Conservation (phyloP, 2,113 vertebrate genomes). For the Speoplatyrhinus poulsoni region DNA sequence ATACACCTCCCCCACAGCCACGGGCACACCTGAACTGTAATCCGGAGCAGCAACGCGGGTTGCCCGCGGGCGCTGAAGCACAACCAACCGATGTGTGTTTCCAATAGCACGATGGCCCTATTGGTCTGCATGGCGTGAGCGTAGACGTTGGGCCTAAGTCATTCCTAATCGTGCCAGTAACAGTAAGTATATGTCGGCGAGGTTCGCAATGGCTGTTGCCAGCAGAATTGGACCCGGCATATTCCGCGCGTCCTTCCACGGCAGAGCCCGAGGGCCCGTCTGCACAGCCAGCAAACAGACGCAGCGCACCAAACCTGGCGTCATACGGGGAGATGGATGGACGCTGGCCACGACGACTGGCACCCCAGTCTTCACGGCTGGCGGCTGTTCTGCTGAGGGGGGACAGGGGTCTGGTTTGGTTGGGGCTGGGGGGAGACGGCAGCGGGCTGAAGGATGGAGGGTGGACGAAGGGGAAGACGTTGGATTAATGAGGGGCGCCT, state of each 20-base stretch:
- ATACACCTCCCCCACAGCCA: too few relatives aligned
- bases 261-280: constrained; percentile 35
- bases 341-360: constrained; percentile 15
- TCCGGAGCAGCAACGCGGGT: too few relatives aligned
- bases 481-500: constrained; percentile 67
- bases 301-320: constrained; percentile 36
- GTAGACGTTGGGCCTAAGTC: neutral
- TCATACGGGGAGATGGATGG: constrained; percentile 65
- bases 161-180: constrained; percentile 15
- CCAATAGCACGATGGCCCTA: neutral
- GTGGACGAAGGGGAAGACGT: constrained; percentile 30
- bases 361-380: neutral
- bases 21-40: too few relatives aligned
- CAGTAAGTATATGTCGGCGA: constrained; percentile 21
- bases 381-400: constrained; percentile 32
- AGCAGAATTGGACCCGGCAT: neutral
- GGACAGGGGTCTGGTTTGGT: constrained; percentile 41
- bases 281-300: constrained; percentile 26
- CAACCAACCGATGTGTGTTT: too few relatives aligned
- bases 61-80: too few relatives aligned
- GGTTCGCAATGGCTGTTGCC: constrained; percentile 26
- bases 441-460: constrained; percentile 46
- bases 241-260: constrained; percentile 17
- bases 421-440: constrained; percentile 21
- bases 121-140: neutral